phyloP scores from a whole-genome alignment of 2,888 invertebrate genomes.

The Noctua janthe region DNA sequence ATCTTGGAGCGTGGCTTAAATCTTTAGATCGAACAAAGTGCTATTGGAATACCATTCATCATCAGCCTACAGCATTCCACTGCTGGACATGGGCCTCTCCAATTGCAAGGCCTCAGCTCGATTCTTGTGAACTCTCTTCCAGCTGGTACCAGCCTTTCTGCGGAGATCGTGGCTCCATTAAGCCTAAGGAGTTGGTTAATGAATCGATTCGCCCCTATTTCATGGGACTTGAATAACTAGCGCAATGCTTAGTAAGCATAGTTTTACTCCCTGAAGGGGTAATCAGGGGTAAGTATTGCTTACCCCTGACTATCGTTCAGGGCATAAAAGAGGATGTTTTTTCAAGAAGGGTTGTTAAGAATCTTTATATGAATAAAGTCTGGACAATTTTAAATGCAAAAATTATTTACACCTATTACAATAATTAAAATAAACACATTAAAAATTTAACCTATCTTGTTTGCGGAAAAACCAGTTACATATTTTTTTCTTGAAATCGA shows the following conservation, averaged over 20 bases:
- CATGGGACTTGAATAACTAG: neutral
- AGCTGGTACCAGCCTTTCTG: neutral
- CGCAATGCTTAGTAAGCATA: too few species aligned
- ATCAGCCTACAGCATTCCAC: neutral
- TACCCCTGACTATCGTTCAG: too few species aligned
- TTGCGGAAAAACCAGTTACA: constrained; percentile 66
- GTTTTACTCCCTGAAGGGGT: too few species aligned
- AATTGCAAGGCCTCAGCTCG: neutral
- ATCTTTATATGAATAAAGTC: too few species aligned
- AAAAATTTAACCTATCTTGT: constrained; percentile 19
- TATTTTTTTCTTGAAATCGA: constrained; percentile 69
- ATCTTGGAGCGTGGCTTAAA: neutral
- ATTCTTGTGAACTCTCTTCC: neutral
- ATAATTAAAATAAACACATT: neutral
- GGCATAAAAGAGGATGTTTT: neutral
- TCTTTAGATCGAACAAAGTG: neutral
- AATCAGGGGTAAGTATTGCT: too few species aligned
- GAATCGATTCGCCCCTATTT: neutral
- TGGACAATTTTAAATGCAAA: neutral
- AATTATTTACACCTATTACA: neutral
- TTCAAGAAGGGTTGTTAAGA: neutral
- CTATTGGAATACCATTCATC: neutral
- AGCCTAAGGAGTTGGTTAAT: neutral
- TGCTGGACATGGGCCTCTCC: neutral
- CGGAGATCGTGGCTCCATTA: neutral